Evolutionary conservation across 2,888 invertebrate species (phyloP), one percentile per base, ranked within the genome.

Genomic region (Vannuccia rotundouncinata): DNA sequence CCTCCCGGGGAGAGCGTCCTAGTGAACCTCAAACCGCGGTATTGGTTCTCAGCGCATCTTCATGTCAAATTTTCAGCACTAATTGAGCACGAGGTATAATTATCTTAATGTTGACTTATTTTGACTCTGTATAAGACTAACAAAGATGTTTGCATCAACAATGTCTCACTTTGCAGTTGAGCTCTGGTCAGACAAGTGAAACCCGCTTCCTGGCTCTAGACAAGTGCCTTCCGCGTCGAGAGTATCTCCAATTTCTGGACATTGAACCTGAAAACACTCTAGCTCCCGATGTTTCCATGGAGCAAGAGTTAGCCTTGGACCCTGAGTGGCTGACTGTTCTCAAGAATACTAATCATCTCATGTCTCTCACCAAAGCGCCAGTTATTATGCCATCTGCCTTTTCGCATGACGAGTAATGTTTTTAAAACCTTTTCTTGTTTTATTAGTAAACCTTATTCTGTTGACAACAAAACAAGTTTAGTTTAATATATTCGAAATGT

Each of bases 1-100:
- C 91, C 92, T 60, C 93, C 94, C 1, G 91, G 92, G 78, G 92
- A 92, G 88, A 93, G 94, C 82, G 88, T 99, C 31, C 88, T 99
- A n/a, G 89, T 91, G 80, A 87, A 90, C 59, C 87, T 98, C 79
- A 91, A 93, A 86, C 99, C 99, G 5, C 89, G 90, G 0, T 94
- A 93, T 89, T 99, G 98, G 97, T 99, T 99, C 83, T 84, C 88
- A 31, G 99, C 96, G 31, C 99, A 99, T 90, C 90, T 99, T 83
- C 99, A 99, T 89, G 94, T 94, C 84, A 94, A 95, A 89, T 99
- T 96, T 90, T 92, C 93, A 13, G 98, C 97, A 0, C 84, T 94
- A 0, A 91, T 98, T 1, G 91, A 91, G 45, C 95, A 96, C 87
- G 88, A 91, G 81, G 89, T 89, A 22, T 87, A 89, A 60, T 77